phyloP scores from a whole-genome alignment of 2,888 invertebrate genomes.

The Apamea monoglypha region DNA sequence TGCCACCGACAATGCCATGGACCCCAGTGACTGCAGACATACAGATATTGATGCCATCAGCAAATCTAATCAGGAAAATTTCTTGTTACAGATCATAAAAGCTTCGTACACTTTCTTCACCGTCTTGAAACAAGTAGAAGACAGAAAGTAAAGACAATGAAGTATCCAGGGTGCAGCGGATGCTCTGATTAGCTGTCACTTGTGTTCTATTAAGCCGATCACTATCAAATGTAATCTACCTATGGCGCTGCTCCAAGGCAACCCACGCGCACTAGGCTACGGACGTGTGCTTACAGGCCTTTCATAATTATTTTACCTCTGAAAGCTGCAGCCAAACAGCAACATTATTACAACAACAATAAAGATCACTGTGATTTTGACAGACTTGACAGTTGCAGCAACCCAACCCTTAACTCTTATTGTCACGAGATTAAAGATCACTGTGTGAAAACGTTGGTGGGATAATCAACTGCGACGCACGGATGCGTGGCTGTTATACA shows the following conservation, averaged over 20 bases:
- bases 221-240: neutral
- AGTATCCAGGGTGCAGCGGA: neutral
- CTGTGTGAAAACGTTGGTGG: neutral
- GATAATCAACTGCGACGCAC: neutral
- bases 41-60: neutral
- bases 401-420: neutral
- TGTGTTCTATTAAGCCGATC: neutral
- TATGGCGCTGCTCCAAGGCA: neutral
- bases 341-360: neutral
- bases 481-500: neutral
- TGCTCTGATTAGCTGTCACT: neutral
- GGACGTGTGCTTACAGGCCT: neutral
- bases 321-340: too few species aligned
- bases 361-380: neutral
- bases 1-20: too few species aligned
- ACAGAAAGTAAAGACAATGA: constrained; percentile 46
- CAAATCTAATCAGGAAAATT: neutral
- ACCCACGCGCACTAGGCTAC: too few species aligned
- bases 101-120: constrained; percentile 89
- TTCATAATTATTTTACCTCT: too few species aligned
- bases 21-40: too few species aligned
- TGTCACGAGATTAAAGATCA: neutral
- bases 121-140: constrained; percentile 79
- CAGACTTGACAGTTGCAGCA: too few species aligned
- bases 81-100: constrained; percentile 86